Evolutionary conservation across 1,140 invertebrate genomes (phyloP).

Genomic region (Solenopsis fugax): DNA sequence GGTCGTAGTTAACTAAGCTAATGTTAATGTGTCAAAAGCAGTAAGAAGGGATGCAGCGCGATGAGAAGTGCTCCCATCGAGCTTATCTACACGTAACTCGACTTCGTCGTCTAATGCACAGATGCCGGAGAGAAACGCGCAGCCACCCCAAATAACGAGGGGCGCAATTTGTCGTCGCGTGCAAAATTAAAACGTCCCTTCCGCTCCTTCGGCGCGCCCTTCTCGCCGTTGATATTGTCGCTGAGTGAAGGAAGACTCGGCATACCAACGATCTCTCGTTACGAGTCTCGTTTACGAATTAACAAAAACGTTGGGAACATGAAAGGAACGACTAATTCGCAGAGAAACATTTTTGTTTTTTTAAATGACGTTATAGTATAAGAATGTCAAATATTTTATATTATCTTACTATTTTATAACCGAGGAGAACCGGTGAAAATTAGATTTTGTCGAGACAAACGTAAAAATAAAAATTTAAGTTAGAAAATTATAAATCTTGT

Average conservation of each 20-base stretch:
- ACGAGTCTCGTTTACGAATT: slow-evolving; percentile 51
- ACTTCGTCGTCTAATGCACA: slow-evolving; percentile 63
- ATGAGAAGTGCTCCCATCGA: slow-evolving; percentile 34
- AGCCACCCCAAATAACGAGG: slow-evolving; percentile 72
- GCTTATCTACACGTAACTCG: slow-evolving; percentile 33
- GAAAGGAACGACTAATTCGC: slow-evolving; percentile 20
- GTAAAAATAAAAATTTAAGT: too few relatives aligned
- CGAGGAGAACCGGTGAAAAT: too few relatives aligned
- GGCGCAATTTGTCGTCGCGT: slow-evolving; percentile 75
- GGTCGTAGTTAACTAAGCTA: slow-evolving; percentile 66
- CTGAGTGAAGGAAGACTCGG: slow-evolving; percentile 24
- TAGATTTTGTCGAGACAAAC: too few relatives aligned
- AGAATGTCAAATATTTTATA: neutral
- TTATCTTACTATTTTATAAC: neutral
- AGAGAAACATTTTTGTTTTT: neutral
- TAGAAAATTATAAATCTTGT: neutral
- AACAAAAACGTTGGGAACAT: slow-evolving; percentile 20
- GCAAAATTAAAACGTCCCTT: slow-evolving; percentile 76
- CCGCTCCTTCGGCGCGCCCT: slow-evolving; percentile 7
- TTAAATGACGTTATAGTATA: slow-evolving; percentile 1
- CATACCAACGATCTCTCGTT: slow-evolving; percentile 54
- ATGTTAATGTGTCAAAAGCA: slow-evolving; percentile 35
- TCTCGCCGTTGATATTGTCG: slow-evolving; percentile 41
- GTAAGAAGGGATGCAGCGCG: neutral
- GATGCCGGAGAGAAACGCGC: slow-evolving; percentile 52